Conservation (phyloP, 2,797 vertebrate genomes). For the Sciaenops ocellatus region DNA sequence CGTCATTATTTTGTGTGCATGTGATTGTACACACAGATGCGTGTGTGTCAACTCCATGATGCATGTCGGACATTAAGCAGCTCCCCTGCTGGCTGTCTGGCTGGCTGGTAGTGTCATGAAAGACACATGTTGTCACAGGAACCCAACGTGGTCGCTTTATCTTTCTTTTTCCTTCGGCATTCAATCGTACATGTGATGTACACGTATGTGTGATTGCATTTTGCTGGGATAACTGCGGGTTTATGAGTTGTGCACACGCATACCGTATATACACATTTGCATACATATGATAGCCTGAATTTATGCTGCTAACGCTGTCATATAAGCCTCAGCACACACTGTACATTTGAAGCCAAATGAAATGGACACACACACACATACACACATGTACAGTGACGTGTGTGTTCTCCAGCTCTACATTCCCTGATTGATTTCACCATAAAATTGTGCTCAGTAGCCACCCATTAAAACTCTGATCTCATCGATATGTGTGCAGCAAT, state of each 20-base stretch:
- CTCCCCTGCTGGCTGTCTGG: constrained; percentile 59
- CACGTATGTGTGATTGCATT: neutral
- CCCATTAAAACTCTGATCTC: constrained; percentile 92
- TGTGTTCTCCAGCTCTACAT: constrained; percentile 68
- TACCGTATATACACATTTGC: neutral
- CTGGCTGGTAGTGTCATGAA: constrained; percentile 36
- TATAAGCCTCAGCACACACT: neutral
- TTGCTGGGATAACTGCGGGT: neutral
- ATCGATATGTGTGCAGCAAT: constrained; percentile 87
- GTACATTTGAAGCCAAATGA: constrained; percentile 9
- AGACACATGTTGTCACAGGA: constrained; percentile 53
- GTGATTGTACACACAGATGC: constrained; percentile 38
- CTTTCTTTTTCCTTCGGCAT: neutral
- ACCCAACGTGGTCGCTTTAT: neutral
- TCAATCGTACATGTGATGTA: constrained; percentile 16
- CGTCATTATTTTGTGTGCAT: constrained; percentile 43
- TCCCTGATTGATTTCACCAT: constrained; percentile 90
- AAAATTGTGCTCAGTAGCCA: constrained; percentile 88
- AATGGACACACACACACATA: constrained; percentile 7
- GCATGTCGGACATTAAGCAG: constrained; percentile 64
- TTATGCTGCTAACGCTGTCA: neutral
- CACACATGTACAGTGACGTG: constrained; percentile 65
- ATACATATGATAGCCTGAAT: neutral
- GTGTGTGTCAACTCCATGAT: constrained; percentile 56
- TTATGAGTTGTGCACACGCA: neutral